phyloP scores from a whole-genome alignment of 1,140 invertebrate genomes.

The Neuroterus valhalla region DNA sequence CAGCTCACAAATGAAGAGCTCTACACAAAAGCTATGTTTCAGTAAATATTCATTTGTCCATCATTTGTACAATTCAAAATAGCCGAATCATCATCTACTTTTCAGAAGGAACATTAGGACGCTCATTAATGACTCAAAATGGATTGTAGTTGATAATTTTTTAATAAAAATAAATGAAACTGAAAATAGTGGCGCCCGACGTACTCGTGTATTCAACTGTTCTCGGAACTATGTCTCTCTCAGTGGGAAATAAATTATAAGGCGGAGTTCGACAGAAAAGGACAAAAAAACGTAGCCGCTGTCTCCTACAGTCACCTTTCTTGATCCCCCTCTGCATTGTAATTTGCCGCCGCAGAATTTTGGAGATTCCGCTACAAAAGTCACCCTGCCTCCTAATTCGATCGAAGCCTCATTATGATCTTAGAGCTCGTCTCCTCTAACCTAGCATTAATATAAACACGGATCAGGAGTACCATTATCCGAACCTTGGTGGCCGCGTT shows the following conservation, averaged over 20 bases:
- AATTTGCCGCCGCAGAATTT: conserved; percentile 34
- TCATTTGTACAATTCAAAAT: too few species aligned
- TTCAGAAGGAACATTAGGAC: too few species aligned
- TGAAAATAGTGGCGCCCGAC: background rate
- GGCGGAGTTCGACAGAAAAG: conserved; percentile 9
- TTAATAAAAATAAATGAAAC: background rate
- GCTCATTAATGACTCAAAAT: too few species aligned
- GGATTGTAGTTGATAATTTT: too few species aligned
- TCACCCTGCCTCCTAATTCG: conserved; percentile 63
- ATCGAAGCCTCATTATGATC: conserved; percentile 69
- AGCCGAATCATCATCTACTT: too few species aligned
- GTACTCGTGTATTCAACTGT: conserved; percentile 21
- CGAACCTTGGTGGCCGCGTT: conserved; percentile 54
- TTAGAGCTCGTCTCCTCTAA: conserved; percentile 59
- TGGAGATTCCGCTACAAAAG: conserved; percentile 39
- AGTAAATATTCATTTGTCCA: too few species aligned
- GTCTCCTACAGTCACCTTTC: conserved; percentile 34
- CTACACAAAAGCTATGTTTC: too few species aligned
- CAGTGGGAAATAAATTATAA: conserved; percentile 40
- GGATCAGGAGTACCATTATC: conserved; percentile 67
- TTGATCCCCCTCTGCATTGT: conserved; percentile 18
- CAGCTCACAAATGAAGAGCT: too few species aligned
- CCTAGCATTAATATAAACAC: conserved; percentile 71
- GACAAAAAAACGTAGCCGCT: background rate
- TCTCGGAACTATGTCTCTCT: conserved; percentile 17